Conservation (phyloP, 2,797 vertebrate species). For the Loris lydekkerianus region DNA sequence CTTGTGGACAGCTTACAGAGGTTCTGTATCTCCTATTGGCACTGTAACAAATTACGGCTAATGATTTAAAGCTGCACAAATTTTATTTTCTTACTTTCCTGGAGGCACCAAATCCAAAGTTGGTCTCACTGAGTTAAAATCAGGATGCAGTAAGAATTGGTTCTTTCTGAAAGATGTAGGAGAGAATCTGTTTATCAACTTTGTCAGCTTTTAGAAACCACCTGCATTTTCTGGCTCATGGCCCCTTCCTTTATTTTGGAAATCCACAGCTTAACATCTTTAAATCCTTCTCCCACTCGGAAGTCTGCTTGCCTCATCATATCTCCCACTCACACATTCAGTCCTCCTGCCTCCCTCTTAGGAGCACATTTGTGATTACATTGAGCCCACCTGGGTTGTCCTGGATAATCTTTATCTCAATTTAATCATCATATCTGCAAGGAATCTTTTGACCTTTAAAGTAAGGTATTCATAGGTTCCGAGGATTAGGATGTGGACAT, state of each 20-base stretch:
- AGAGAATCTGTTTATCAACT: background rate
- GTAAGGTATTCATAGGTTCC: background rate
- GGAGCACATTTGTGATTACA: background rate
- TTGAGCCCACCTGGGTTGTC: background rate
- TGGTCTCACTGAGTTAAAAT: background rate
- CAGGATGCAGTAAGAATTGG: background rate
- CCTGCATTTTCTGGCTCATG: background rate
- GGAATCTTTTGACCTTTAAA: background rate
- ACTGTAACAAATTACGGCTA: background rate
- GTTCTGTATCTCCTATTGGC: background rate
- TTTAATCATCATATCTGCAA: background rate
- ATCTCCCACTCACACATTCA: no score
- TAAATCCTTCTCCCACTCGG: background rate
- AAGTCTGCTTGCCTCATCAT: background rate
- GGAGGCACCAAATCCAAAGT: background rate
- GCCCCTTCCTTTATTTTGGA: background rate
- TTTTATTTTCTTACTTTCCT: background rate
- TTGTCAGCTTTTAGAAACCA: background rate
- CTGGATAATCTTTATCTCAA: background rate
- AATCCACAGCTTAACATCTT: background rate
- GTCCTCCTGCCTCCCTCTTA: background rate
- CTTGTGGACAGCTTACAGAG: background rate
- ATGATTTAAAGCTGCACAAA: background rate
- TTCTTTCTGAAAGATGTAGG: background rate
- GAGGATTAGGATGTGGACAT: background rate